Base-by-base conservation (phyloP, 2,113 vertebrate genomes). In the Chelonoidis abingdonii region DNA sequence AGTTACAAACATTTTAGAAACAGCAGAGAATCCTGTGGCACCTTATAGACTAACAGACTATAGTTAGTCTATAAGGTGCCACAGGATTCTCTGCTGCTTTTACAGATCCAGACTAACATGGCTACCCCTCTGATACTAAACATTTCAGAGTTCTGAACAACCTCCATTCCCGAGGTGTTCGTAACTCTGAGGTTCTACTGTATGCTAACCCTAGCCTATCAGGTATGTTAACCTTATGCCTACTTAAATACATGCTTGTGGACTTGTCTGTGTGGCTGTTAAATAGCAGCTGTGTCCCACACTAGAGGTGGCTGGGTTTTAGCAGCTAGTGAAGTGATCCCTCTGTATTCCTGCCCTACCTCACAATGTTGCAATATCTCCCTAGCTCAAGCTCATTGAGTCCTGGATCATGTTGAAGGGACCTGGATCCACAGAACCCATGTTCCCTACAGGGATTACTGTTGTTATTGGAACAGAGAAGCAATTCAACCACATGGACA, bases 271-370 rank as follows among this genome's bases (percentile, higher is more conserved):
- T 91, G 92, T 93, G 96, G 88, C 95, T 94, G 91, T 95, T 97
- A 94, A 1, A 96, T 44, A 93, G 94, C 95, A 1, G 92, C 97
- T 96, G 95, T 80, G 96, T 90, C 90, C 94, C 86, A 78, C 89
- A 84, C 91, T 94, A 92, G 94, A 80, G 84, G 89, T 2, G 2
- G 83, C 87, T 93, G 95, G 92, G 96, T 97, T 94, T 89, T 95
- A 97, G 95, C 93, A 87, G 93, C 24, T 87, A 94, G 80, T 0
- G 87, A 94, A 96, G 94, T 93, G 89, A 85, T 95, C 89, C 94
- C 93, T 83, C 47, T 97, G 96, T 97, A 80, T 97, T 93, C 62
- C 62, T 90, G 83, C 76, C 86, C 95, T 95, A 57, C 87, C 96
- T 96, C 94, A 95, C 88, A 94, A 93, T 92, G 87, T 59, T 93